Conservation (phyloP, 2,888 invertebrate species). For the Drosophila nr. perissopoda region DNA sequence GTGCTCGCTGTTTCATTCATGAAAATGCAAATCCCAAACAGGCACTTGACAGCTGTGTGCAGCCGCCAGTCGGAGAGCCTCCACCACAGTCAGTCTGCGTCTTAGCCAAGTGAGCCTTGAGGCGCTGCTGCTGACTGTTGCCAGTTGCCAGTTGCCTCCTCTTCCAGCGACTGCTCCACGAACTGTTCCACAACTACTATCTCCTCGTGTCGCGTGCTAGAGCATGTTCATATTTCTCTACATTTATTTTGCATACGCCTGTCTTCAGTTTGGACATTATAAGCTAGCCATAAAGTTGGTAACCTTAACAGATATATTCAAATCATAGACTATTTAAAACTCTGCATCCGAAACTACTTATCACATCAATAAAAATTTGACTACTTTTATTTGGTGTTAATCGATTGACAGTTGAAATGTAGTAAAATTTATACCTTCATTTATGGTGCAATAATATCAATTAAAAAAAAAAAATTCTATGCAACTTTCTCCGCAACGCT, state of each 20-base stretch:
- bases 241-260: conserved; percentile 45
- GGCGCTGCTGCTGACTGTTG: conserved; percentile 37
- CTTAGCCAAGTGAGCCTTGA: conserved; percentile 66
- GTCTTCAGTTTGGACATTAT: background rate
- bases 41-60: conserved; percentile 68
- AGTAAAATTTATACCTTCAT: background rate
- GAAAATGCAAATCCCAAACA: conserved; percentile 70
- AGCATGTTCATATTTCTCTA: conserved; percentile 56
- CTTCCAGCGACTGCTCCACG: conserved; percentile 25
- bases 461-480: background rate
- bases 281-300: background rate
- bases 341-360: background rate
- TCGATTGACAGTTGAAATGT: background rate
- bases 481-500: background rate
- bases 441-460: background rate
- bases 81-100: conserved; percentile 18
- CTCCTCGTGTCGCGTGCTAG: conserved; percentile 75
- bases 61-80: conserved; percentile 37
- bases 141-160: conserved; percentile 16
- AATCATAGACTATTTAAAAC: background rate
- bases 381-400: background rate
- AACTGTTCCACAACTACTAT: conserved; percentile 56
- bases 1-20: conserved; percentile 66
- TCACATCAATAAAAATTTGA: background rate
- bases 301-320: background rate